Base-by-base conservation (phyloP, 2,888 invertebrate genomes). In the Ethmia dodecea region DNA sequence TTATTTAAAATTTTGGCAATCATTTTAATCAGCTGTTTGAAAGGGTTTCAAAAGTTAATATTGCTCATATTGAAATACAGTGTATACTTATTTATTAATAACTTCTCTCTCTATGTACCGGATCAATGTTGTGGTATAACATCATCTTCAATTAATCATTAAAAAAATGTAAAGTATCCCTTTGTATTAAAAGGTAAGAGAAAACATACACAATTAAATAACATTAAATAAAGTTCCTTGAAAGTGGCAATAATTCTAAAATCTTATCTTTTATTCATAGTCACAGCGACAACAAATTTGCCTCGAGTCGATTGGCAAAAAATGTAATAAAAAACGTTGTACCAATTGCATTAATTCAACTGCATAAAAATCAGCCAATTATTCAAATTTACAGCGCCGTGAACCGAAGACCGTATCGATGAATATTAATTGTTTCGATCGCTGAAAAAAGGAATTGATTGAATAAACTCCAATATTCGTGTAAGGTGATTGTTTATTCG, bases 291-390 rank as follows among this genome's bases (percentile, higher is more conserved):
- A 47, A 42, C 48, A 45, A 54, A 50, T 50, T 55, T 47, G 44
- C 42, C 46, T 47, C 54, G 51, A 47, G 48, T 54, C 49, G 56
- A 66, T 59, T 60, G 55, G 50, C 51, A 57, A 68, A 62, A 67
- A 60, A 66, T 63, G 11, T 26, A 60, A 44, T 66, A 68, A 55
- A 67, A 75, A 77, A 59, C 61, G 64, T 60, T 71, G 68, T 68
- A 75, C 72, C 75, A 73, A 81, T 81, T 77, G 75, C 73, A 78
- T 84, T 83, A 79, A 84, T 78, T 73, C 72, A 67, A 69, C 75
- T 80, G 84, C 78, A 84, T 84, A 83, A 84, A 80, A 83, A 83
- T 83, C 78, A 81, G 83, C 84, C 84, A 84, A 84, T 84, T 83
- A 84, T 84, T 84, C 75, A 83, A 81, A 84, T 80, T 55, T 52